phyloP scores from a whole-genome alignment of 2,888 invertebrate species.

The Drosophila aldrichi region DNA sequence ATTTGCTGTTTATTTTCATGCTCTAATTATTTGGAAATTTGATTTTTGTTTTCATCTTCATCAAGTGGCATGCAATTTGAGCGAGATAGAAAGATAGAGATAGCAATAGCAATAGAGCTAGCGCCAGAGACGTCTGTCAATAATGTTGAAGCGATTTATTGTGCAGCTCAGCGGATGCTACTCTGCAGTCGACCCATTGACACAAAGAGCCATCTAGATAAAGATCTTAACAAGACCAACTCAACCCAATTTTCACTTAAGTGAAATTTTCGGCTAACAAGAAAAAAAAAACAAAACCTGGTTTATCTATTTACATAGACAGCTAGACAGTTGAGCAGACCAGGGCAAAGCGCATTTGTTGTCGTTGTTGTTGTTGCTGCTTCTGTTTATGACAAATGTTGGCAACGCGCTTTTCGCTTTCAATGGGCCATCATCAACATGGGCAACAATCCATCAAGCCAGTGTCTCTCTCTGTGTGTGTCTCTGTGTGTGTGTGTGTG shows the following conservation, averaged over 20 bases:
- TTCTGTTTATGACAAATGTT: slow-evolving; percentile 18
- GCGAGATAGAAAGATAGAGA: neutral
- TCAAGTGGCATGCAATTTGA: slow-evolving; percentile 53
- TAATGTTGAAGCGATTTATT: slow-evolving; percentile 21
- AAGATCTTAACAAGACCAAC: slow-evolving; percentile 27
- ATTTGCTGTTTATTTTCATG: slow-evolving; percentile 77
- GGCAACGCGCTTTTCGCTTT: slow-evolving; percentile 57
- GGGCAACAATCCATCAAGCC: slow-evolving; percentile 37
- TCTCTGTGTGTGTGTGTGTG: neutral
- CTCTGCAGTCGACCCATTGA: slow-evolving; percentile 43
- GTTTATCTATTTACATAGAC: slow-evolving; percentile 71
- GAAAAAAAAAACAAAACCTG: slow-evolving; percentile 71
- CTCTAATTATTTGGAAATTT: slow-evolving; percentile 80
- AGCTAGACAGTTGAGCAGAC: slow-evolving; percentile 1
- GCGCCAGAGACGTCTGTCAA: slow-evolving; percentile 18
- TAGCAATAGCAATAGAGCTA: neutral
- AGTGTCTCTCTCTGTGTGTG: neutral
- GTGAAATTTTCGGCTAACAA: slow-evolving; percentile 62
- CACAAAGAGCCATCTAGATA: slow-evolving; percentile 52
- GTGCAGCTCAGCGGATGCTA: slow-evolving; percentile 4
- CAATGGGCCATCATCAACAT: slow-evolving; percentile 50
- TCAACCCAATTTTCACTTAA: slow-evolving; percentile 74
- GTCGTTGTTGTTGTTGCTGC: neutral
- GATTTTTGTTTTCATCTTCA: slow-evolving; percentile 49
- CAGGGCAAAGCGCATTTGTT: neutral